Percentiles rank a stretch among this genome's conserved stretches.
These are phyloP conservation scores for Slavum lentiscoides DNA, from an alignment of 2,888 invertebrate species.

Conservation along the genomic window DNA sequence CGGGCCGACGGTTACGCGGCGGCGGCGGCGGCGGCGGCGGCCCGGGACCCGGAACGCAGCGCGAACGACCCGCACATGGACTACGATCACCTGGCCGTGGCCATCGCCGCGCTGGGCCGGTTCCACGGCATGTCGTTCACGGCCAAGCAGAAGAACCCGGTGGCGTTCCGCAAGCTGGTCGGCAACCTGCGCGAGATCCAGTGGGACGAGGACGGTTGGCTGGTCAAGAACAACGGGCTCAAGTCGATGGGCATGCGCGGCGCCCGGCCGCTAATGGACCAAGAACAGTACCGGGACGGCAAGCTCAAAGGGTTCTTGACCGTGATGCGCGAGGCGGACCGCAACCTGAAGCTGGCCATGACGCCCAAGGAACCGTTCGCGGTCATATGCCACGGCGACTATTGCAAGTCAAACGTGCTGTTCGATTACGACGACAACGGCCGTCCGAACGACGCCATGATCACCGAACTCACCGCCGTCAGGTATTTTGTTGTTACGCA, in stretches of 20 bases:
- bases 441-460: conserved; percentile 35
- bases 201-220: conserved; percentile 45
- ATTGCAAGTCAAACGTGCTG: conserved; percentile 56
- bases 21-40: neutral
- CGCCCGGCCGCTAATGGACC: conserved; percentile 38
- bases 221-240: conserved; percentile 43
- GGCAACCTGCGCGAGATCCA: conserved; percentile 47
- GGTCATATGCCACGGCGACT: conserved; percentile 57
- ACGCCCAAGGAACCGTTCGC: conserved; percentile 55
- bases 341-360: conserved; percentile 43
- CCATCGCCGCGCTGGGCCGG: conserved; percentile 43
- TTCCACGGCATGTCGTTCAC: conserved; percentile 49
- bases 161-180: conserved; percentile 43
- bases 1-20: conserved; percentile 1
- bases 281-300: conserved; percentile 26
- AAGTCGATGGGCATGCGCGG: conserved; percentile 50
- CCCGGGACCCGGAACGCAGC: neutral
- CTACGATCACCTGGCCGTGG: conserved; percentile 33
- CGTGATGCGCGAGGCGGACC: conserved; percentile 41
- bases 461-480: conserved; percentile 44
- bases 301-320: conserved; percentile 33
- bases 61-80: conserved; percentile 10
- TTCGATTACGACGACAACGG: conserved; percentile 55
- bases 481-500: neutral
- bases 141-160: conserved; percentile 48